Evolutionary conservation across 2,888 invertebrate genomes (phyloP).

Genomic region (Eupithecia inturbata): DNA sequence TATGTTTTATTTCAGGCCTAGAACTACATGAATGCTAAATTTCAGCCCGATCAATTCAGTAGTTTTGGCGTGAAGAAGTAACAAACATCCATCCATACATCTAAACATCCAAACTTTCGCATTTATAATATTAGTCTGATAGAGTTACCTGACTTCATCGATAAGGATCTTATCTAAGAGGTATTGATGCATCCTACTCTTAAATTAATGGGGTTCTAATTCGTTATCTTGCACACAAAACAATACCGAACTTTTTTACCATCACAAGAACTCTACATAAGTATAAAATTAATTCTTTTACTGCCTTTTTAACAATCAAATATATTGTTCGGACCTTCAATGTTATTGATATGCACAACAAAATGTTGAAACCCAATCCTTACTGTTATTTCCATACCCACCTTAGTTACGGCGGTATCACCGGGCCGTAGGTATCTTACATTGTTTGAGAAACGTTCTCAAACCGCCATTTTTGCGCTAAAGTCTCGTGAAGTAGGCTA

Average conservation of each 20-base stretch:
- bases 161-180: not conserved
- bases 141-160: not conserved
- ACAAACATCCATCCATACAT: too few relatives aligned
- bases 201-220: not conserved
- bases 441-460: slow-evolving; percentile 29
- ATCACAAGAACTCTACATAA: not conserved
- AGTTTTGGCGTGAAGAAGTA: too few relatives aligned
- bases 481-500: slow-evolving; percentile 51
- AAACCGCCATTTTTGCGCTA: slow-evolving; percentile 34
- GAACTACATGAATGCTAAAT: too few relatives aligned
- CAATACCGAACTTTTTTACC: not conserved
- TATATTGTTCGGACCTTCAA: not conserved
- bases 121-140: too few relatives aligned
- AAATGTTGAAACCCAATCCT: not conserved
- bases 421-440: slow-evolving; percentile 20
- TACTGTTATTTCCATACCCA: slow-evolving; percentile 5
- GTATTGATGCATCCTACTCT: not conserved
- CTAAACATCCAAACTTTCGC: too few relatives aligned
- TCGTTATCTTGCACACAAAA: not conserved
- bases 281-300: not conserved
- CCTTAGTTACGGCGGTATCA: slow-evolving; percentile 23
- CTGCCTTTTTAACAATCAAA: not conserved
- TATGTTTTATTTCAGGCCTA: too few relatives aligned
- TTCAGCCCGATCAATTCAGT: too few relatives aligned
- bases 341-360: not conserved